phyloP scores from a whole-genome alignment of 2,797 vertebrate species.

The Carcharodon carcharias region DNA sequence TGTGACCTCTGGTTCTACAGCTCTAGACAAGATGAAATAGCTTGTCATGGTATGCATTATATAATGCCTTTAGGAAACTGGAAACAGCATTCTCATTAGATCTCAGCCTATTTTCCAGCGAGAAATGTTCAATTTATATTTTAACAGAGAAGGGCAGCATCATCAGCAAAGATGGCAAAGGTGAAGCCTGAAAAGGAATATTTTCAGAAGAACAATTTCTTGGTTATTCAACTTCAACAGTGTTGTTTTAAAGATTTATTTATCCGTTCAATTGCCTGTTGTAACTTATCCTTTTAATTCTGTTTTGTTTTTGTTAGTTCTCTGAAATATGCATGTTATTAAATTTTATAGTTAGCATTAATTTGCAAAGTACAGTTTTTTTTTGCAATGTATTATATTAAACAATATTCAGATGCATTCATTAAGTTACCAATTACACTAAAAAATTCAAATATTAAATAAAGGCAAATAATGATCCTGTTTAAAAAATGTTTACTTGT shows the following conservation, averaged over 20 bases:
- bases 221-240: not conserved
- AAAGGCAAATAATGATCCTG: not conserved
- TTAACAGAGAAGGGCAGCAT: not conserved
- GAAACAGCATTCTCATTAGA: not conserved
- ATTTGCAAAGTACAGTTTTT: not conserved
- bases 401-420: not conserved
- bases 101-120: not conserved
- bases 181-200: not conserved
- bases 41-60: not conserved
- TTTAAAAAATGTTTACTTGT: not conserved
- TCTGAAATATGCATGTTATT: not conserved
- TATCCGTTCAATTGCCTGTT: not conserved
- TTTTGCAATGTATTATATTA: not conserved
- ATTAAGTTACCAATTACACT: not conserved
- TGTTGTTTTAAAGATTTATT: not conserved
- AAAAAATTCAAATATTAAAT: not conserved
- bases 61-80: too few relatives aligned
- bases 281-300: not conserved
- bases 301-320: not conserved
- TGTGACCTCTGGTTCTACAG: not conserved
- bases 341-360: not conserved
- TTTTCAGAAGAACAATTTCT: not conserved
- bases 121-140: not conserved
- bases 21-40: not conserved
- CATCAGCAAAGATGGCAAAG: not conserved